Base-by-base conservation (phyloP, 1,140 invertebrate genomes). In the Diplogasteroides magnus region DNA sequence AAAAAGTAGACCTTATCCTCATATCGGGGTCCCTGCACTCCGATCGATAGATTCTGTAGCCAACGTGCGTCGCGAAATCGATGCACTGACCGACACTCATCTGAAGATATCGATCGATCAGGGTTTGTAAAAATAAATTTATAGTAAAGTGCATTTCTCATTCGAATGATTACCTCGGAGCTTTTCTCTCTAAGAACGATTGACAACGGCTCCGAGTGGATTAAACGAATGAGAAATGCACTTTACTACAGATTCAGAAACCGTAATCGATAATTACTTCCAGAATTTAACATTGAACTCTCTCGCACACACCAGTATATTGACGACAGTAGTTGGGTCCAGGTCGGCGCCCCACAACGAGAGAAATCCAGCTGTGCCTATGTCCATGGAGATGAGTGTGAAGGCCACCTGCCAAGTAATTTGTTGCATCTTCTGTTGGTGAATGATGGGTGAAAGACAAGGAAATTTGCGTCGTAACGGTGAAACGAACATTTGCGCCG, bases 71-170 rank as follows among this genome's bases (percentile, higher is more conserved):
- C 13, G 82, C 79, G 58, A 83, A 82, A 61, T 82, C 80, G 32
- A 82, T 83, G 31, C 77, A 83, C 23, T 83, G 69, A 27, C 81
- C 81, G 55, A 83, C 82, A 31, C 74, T 76, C 80, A 82, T 82
- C 76, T 78, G 62, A 62, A 79, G 57, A 26, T 1, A 14, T 25
- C n/a, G n/a, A n/a, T n/a, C n/a, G n/a, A n/a, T n/a, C n/a, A n/a
- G n/a, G n/a, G 14, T 32, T 23, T 59, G 60, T 3, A 23, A 68
- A 19, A 15, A 0, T 27, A 31, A n/a, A n/a, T n/a, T n/a, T n/a
- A n/a, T n/a, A n/a, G n/a, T n/a, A n/a, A n/a, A n/a, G n/a, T n/a
- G n/a, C n/a, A n/a, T n/a, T n/a, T n/a, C n/a, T n/a, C n/a, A n/a
- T n/a, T n/a, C n/a, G n/a, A n/a, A n/a, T n/a, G n/a, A n/a, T n/a